Percentiles rank a stretch among this genome's conserved stretches.
These are phyloP conservation scores for Prochilodus magdalenae DNA, from an alignment of 2,113 vertebrate genomes.

Conservation along the genomic window DNA sequence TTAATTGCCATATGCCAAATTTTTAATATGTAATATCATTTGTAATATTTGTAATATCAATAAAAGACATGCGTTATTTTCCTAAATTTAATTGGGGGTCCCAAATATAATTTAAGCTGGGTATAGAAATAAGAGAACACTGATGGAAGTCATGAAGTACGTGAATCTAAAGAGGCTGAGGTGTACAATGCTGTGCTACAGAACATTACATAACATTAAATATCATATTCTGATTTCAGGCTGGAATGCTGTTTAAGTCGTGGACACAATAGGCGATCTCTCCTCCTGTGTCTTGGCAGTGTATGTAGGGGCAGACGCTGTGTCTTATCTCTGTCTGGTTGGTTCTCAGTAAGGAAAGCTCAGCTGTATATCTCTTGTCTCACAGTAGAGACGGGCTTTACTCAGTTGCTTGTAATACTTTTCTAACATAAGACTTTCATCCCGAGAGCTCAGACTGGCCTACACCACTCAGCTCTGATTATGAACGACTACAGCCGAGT, in stretches of 20 bases:
- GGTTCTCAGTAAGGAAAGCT: neutral
- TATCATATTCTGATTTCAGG: too few relatives aligned
- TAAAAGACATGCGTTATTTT: too few relatives aligned
- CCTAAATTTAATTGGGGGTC: too few relatives aligned
- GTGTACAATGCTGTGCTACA: too few relatives aligned
- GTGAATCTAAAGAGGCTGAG: too few relatives aligned
- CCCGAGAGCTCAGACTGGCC: slow-evolving; percentile 14
- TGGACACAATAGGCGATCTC: neutral
- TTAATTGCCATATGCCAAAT: too few relatives aligned
- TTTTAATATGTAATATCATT: too few relatives aligned
- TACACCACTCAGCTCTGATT: slow-evolving; percentile 14
- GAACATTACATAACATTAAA: too few relatives aligned
- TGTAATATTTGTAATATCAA: too few relatives aligned
- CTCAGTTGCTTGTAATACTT: neutral
- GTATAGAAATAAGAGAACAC: too few relatives aligned
- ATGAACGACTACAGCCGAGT: neutral
- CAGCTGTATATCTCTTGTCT: slow-evolving; percentile 4
- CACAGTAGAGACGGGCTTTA: neutral
- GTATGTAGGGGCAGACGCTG: neutral
- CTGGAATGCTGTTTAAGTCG: neutral
- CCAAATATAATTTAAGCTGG: too few relatives aligned
- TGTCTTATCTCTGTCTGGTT: slow-evolving; percentile 4
- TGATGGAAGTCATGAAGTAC: too few relatives aligned
- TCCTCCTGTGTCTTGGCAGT: neutral
- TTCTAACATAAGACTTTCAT: slow-evolving; percentile 19